Evolutionary conservation across 2,888 invertebrate genomes (phyloP), one percentile per base, ranked within the genome.

Genomic region (Zeuzera pyrina): DNA sequence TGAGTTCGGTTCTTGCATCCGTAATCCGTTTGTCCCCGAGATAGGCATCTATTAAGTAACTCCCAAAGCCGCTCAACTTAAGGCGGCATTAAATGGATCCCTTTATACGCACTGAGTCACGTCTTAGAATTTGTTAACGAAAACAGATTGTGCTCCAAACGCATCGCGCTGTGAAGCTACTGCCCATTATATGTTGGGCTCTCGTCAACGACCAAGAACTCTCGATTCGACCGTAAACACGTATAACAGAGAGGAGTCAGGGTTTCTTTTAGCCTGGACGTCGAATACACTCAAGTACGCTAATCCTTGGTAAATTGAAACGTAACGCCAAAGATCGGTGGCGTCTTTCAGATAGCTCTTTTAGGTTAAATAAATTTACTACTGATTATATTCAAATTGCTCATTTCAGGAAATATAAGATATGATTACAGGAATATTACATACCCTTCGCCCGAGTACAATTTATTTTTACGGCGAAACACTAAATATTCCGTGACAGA

Each of bases 271-370:
- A 35, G 19, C 14, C 30, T 52, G 50, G 53, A 33, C 26, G 30
- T 23, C 34, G 37, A 36, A 36, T 36, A 40, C 39, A 44, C 38
- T 39, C 38, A 36, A 45, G 45, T 39, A 42, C 38, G 50, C 54
- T 55, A 59, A 64, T 61, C 59, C 54, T 40, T 43, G 34, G 56
- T 57, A 60, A 64, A 66, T 62, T 62, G 59, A 60, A 62, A 59
- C 52, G 51, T 55, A 51, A 53, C 49, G 49, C 49, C 41, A 39
- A 50, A 50, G 47, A 46, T 49, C 43, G 46, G 41, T 42, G 44
- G 42, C 39, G 41, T n/a, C n/a, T n/a, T n/a, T n/a, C n/a, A n/a
- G n/a, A n/a, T 10, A 31, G 26, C 25, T 29, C 12, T n/a, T 31
- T 24, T 29, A 29, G 32, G 29, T 35, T 35, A 35, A 32, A 35